These are phyloP conservation scores for Artibeus jamaicensis DNA, from an alignment of 2,797 vertebrate species.

Conservation along the genomic window DNA sequence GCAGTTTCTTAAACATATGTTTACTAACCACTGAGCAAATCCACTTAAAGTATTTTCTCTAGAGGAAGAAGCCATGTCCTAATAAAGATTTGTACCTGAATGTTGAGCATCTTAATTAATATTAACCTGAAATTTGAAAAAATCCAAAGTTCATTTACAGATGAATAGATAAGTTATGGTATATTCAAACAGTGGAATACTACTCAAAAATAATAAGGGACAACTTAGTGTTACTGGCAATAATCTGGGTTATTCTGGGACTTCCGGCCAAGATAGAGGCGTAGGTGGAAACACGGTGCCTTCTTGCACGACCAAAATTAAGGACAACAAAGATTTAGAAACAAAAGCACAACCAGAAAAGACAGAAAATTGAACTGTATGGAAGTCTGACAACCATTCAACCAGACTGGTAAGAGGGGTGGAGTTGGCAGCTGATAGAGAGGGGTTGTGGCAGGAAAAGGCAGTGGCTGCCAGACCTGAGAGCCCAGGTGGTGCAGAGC, in stretches of 20 bases:
- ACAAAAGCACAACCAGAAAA: too few species aligned
- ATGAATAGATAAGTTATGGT: not conserved
- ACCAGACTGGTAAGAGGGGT: too few species aligned
- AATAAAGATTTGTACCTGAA: not conserved
- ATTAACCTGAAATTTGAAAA: not conserved
- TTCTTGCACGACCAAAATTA: too few species aligned
- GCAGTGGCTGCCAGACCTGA: too few species aligned
- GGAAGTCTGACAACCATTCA: too few species aligned
- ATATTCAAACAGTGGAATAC: not conserved
- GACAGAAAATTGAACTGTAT: too few species aligned
- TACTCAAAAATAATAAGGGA: not conserved
- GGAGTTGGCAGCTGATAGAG: too few species aligned
- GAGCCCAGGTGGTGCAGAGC: too few species aligned
- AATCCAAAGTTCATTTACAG: not conserved
- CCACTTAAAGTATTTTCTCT: not conserved
- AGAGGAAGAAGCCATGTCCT: not conserved
- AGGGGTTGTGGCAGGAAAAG: too few species aligned
- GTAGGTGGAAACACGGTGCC: too few species aligned
- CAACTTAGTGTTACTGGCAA: not conserved
- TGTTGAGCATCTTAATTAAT: not conserved
- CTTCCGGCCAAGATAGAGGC: too few species aligned
- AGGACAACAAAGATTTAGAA: too few species aligned
- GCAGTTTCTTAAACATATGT: slow-evolving; percentile 15
- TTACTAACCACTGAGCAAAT: not conserved
- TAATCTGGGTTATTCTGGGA: not conserved